Evolutionary conservation across 2,797 vertebrate genomes (phyloP).

Genomic region (Sebastes steindachneri): DNA sequence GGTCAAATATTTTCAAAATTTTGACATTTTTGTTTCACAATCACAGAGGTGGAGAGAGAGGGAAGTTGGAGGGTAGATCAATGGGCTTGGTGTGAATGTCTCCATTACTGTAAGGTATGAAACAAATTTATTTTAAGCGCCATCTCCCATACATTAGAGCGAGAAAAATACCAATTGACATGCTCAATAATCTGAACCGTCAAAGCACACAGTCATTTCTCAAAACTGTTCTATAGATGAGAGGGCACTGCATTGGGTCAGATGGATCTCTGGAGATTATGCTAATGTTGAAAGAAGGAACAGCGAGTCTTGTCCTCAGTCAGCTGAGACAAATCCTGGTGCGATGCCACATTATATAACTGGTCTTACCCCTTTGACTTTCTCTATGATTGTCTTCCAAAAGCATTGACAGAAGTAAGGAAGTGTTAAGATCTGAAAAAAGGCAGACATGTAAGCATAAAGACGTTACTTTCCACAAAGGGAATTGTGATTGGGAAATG

Average conservation of each 20-base stretch:
- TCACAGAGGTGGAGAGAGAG: not conserved
- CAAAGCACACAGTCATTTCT: conserved; percentile 61
- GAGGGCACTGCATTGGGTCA: conserved; percentile 60
- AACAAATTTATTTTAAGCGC: conserved; percentile 43
- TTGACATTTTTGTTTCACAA: conserved; percentile 60
- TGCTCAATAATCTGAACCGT: conserved; percentile 58
- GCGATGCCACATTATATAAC: conserved; percentile 62
- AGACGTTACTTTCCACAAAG: not conserved
- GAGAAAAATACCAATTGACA: conserved; percentile 52
- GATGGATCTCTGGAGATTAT: conserved; percentile 73
- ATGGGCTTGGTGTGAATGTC: conserved; percentile 14
- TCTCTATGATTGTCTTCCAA: conserved; percentile 46
- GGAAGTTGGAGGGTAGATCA: not conserved
- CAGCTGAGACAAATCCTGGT: conserved; percentile 72
- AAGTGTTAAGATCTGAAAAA: conserved; percentile 18
- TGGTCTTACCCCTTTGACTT: conserved; percentile 51
- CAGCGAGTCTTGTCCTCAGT: conserved; percentile 66
- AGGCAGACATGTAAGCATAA: conserved; percentile 2
- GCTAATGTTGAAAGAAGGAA: conserved; percentile 68
- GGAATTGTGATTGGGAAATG: not conserved
- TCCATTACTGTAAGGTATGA: conserved; percentile 39
- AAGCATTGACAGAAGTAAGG: conserved; percentile 30
- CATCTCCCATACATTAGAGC: conserved; percentile 34
- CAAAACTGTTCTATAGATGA: conserved; percentile 50
- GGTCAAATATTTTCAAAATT: conserved; percentile 77